These are phyloP conservation scores for Sthenelais limicola DNA, from an alignment of 2,888 invertebrate species.

Conservation along the genomic window DNA sequence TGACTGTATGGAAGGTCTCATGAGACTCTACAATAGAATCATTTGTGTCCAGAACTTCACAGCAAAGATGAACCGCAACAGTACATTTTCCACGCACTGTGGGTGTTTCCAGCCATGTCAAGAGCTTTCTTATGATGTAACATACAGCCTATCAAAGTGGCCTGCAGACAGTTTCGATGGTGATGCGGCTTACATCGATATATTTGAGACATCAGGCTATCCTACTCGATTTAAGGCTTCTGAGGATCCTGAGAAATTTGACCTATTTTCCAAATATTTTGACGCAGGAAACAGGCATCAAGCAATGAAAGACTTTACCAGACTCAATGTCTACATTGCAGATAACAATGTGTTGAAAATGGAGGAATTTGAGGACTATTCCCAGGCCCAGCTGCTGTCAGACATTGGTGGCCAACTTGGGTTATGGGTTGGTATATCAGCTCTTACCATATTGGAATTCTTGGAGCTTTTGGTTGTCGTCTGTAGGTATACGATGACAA, in stretches of 20 bases:
- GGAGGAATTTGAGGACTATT: slow-evolving; percentile 43
- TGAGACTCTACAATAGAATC: slow-evolving; percentile 26
- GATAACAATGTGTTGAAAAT: slow-evolving; percentile 46
- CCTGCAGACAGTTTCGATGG: slow-evolving; percentile 47
- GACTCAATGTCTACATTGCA: slow-evolving; percentile 46
- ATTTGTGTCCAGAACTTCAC: slow-evolving; percentile 38
- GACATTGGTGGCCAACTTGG: slow-evolving; percentile 47
- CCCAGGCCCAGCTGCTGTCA: slow-evolving; percentile 40
- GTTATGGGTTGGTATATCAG: slow-evolving; percentile 46
- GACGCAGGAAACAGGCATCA: slow-evolving; percentile 33
- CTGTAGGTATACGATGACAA: slow-evolving; percentile 14
- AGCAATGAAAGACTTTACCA: slow-evolving; percentile 45
- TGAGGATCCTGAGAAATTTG: slow-evolving; percentile 36
- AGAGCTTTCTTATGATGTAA: slow-evolving; percentile 46
- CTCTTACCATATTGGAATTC: slow-evolving; percentile 43
- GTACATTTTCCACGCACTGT: slow-evolving; percentile 27
- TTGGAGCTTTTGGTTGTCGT: slow-evolving; percentile 41
- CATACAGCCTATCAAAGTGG: slow-evolving; percentile 48
- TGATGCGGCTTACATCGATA: slow-evolving; percentile 47
- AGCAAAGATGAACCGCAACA: slow-evolving; percentile 30
- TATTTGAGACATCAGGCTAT: slow-evolving; percentile 40
- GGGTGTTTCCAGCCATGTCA: slow-evolving; percentile 46
- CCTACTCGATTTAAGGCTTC: slow-evolving; percentile 37
- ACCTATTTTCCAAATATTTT: slow-evolving; percentile 43
- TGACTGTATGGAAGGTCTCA: slow-evolving; percentile 37